phyloP scores from a whole-genome alignment of 2,797 vertebrate species.

The Ateles fusciceps region DNA sequence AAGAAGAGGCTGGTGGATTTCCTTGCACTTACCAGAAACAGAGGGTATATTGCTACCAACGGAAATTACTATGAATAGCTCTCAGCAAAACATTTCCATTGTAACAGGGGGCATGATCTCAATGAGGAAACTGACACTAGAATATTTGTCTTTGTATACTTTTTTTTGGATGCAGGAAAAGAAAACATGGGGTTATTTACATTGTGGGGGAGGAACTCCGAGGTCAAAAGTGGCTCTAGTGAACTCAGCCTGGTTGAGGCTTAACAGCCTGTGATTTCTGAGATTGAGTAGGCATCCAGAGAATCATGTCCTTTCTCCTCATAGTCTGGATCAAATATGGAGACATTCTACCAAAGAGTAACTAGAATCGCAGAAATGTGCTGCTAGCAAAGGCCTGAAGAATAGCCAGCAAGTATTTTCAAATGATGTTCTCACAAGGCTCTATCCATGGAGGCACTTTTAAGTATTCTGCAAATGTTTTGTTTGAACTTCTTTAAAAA shows the following conservation, averaged over 20 bases:
- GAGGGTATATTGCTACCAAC: conserved; percentile 20
- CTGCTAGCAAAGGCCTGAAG: neutral
- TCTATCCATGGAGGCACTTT: neutral
- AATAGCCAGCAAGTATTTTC: neutral
- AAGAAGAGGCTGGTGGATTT: conserved; percentile 42
- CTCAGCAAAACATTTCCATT: conserved; percentile 71
- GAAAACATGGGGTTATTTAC: conserved; percentile 80
- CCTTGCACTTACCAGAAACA: conserved; percentile 53
- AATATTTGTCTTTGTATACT: conserved; percentile 54
- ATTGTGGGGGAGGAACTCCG: conserved; percentile 70
- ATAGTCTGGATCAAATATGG: neutral
- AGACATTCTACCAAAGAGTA: neutral
- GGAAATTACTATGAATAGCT: conserved; percentile 69
- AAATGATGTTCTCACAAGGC: neutral
- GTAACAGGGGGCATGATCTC: conserved; percentile 76
- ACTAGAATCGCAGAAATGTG: neutral
- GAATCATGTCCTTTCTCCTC: neutral
- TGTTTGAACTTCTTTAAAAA: neutral
- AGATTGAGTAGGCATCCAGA: neutral
- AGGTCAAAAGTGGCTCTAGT: neutral
- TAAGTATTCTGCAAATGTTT: conserved; percentile 17
- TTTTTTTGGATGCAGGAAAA: conserved; percentile 65
- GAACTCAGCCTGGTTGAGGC: neutral
- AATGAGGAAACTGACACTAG: conserved; percentile 79
- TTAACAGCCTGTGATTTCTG: neutral